phyloP scores from a whole-genome alignment of 2,113 vertebrate species.

The Pedetes capensis region DNA sequence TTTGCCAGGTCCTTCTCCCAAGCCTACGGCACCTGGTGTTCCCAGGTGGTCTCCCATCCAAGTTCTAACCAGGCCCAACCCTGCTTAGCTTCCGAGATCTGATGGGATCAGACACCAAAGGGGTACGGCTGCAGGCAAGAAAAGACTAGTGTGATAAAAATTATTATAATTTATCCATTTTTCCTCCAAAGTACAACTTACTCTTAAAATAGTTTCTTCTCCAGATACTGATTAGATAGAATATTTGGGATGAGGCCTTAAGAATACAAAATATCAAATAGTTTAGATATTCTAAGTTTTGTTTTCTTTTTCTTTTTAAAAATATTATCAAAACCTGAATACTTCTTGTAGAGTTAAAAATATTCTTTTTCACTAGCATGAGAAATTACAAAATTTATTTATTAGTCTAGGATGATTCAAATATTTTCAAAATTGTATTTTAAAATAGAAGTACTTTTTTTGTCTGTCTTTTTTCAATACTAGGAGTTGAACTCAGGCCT shows the following conservation, averaged over 20 bases:
- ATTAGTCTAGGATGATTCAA: neutral
- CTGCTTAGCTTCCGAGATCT: no score
- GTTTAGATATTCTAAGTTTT: neutral
- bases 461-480: no score
- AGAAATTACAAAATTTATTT: neutral
- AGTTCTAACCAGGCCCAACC: no score
- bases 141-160: neutral
- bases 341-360: conserved; percentile 14
- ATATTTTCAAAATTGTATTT: conserved; percentile 33
- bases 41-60: no score
- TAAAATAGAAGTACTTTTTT: neutral
- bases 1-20: no score
- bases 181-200: neutral
- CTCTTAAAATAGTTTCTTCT: neutral
- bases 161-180: neutral
- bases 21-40: no score
- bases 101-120: no score
- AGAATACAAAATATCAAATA: neutral
- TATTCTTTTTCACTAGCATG: neutral
- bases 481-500: no score
- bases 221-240: neutral
- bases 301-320: neutral
- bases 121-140: no score
- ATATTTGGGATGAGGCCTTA: neutral
- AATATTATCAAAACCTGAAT: conserved; percentile 11